Percentiles rank a stretch among this genome's conserved stretches.
Conservation (phyloP, 2,797 vertebrate species). For the Rhinogobio ventralis region DNA sequence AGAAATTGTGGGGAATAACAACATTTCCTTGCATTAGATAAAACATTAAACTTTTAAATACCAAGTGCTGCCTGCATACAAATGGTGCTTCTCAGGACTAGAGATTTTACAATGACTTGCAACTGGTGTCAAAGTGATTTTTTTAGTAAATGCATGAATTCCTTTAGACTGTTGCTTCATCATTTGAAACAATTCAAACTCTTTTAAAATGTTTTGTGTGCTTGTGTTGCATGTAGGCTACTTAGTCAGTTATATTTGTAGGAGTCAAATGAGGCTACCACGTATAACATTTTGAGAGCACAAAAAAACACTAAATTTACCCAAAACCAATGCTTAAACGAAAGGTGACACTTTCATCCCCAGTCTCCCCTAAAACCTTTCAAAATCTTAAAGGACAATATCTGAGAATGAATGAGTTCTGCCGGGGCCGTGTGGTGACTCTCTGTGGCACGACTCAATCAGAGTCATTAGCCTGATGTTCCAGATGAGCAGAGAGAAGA, state of each 20-base stretch:
- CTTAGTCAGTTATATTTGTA: no score
- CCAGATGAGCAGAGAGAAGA: slow-evolving; percentile 71
- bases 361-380: background rate
- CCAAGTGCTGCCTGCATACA: background rate
- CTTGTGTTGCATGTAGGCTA: no score
- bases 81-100: background rate
- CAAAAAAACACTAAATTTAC: no score
- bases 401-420: background rate
- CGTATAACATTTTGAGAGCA: no score
- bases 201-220: background rate
- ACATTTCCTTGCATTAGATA: background rate
- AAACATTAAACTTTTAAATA: background rate
- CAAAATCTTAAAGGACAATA: background rate
- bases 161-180: background rate
- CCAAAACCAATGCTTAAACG: no score
- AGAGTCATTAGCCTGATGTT: slow-evolving; percentile 74
- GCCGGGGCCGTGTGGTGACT: background rate
- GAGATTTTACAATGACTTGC: background rate
- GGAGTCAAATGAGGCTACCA: no score
- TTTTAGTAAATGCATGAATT: background rate
- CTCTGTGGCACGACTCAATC: slow-evolving; percentile 48
- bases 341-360: no score
- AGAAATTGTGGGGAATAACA: background rate
- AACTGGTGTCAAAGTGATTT: background rate
- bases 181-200: background rate